Evolutionary conservation across 2,113 vertebrate species (phyloP), one percentile per base, ranked within the genome.

Genomic region (Synodontis membranacea): DNA sequence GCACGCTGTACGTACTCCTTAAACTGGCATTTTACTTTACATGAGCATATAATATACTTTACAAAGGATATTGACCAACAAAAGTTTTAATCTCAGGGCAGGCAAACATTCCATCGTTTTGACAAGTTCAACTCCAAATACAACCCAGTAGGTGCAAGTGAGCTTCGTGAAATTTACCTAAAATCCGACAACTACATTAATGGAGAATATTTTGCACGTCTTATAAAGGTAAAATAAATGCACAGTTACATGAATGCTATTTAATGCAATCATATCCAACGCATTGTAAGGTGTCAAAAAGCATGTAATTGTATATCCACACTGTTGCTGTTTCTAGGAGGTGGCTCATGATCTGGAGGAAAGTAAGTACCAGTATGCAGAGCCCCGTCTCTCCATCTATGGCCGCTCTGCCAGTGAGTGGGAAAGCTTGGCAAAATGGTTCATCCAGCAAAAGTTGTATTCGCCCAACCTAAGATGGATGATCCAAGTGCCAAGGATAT

Each of bases 81-180:
- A 23, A 37, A 6, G 44, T 34, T n/a, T 89, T 21, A 62, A 37
- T 92, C 56, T 21, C 84, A 99, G 98, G 98, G 97, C 52, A 97
- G 98, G 82, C 98, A 99, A 92, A 99, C 98, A 0, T 99, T 99
- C 92, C 98, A 99, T 91, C 96, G 98, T 15, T 99, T 99, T 90
- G 98, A 99, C 94, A 99, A 99, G 95, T 99, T 99, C 94, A 99
- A 99, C 93, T 97, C 98, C 74, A 99, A 99, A 88, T 99, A 99
- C 93, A 99, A 99, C 93, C 98, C 98, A 0, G 96, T 99, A 80
- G 98, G 98, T 88, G 98, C 98, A 89, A 99, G 97, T 42, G 98
- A 99, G 86, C 96, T 99, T 86, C 94, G 98, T 19, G 98, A 99
- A 87, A 96, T 99, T 86, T 99, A 98, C 91, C 82, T 99, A 93